Evolutionary conservation across 2,888 invertebrate species (phyloP).

Genomic region (Stenotaenia linearis): DNA sequence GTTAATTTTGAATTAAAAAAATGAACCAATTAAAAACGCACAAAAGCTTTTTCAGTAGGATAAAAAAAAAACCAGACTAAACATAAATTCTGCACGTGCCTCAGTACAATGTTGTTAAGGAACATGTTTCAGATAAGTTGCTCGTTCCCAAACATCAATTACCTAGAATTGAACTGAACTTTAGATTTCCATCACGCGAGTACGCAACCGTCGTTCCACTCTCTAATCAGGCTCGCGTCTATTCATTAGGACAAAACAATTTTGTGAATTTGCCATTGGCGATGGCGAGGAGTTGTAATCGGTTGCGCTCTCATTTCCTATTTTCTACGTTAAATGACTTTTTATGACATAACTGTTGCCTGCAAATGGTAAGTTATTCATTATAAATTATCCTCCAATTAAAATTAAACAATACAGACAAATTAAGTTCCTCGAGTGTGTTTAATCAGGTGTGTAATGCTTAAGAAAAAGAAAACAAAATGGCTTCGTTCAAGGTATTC

Average conservation of each 20-base stretch:
- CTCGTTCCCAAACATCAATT: too few relatives aligned
- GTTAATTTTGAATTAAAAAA: too few relatives aligned
- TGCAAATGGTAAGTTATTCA: neutral
- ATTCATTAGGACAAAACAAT: neutral
- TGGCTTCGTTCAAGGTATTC: neutral
- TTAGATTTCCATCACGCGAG: neutral
- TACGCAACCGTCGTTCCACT: neutral
- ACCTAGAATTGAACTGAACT: neutral
- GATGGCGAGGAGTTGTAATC: neutral
- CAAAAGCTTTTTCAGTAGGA: too few relatives aligned
- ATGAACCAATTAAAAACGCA: too few relatives aligned
- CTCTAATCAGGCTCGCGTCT: neutral
- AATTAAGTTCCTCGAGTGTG: neutral
- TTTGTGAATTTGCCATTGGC: neutral
- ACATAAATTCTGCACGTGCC: too few relatives aligned
- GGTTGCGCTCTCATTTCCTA: neutral
- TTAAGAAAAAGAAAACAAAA: conserved; percentile 2
- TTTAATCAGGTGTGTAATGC: neutral
- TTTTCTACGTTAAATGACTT: neutral
- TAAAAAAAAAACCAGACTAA: too few relatives aligned
- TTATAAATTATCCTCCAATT: neutral
- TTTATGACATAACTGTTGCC: neutral
- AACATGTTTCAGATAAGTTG: too few relatives aligned
- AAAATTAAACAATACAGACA: neutral
- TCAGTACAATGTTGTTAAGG: too few relatives aligned